Evolutionary conservation across 2,888 invertebrate genomes (phyloP), one percentile per base, ranked within the genome.

Genomic region (Formica aserva): DNA sequence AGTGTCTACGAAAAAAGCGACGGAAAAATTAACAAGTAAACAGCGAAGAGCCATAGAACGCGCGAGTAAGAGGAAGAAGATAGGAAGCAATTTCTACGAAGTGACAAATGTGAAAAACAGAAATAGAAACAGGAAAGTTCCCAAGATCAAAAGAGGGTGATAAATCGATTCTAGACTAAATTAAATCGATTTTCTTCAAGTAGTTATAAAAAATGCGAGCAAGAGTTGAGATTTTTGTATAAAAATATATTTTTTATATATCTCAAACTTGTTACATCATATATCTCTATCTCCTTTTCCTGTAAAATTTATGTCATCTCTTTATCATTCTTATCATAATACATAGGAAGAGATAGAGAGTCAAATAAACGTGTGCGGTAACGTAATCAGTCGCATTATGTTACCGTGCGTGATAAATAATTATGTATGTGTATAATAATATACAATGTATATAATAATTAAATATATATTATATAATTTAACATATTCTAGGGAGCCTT

Each of bases 71-170:
- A 96, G 97, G 15, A 97, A 97, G 93, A 98, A 98, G 93, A 97
- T 97, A 84, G 98, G 98, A 90, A 98, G 97, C 94, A 97, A 98
- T 95, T 98, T 98, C 94, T 98, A 98, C 94, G 98, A 98, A 96
- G 96, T 97, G 45, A 96, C 97, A 13, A 98, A 98, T 95, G 98
- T 98, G 76, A 98, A 98, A 94, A 98, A 98, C 95, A 96, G 97
- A 90, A 98, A 98, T 95, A 96, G 97, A 87, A 96, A 96, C 93
- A 97, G 97, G 93, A 97, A 96, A 85, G 77, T 94, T 57, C 93
- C 93, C 2, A 94, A 94, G 87, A 45, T 92, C 35, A 91, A 91
- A 41, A 90, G 86, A 75, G 91, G 88, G 67, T 87, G 80, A 84
- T 82, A 45, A 35, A 63, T 57, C 18, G 0, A 32, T 60, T 22